Percentiles rank a stretch among this genome's conserved stretches.
phyloP scores from a whole-genome alignment of 2,888 invertebrate species.

The Clepsis dumicolana region DNA sequence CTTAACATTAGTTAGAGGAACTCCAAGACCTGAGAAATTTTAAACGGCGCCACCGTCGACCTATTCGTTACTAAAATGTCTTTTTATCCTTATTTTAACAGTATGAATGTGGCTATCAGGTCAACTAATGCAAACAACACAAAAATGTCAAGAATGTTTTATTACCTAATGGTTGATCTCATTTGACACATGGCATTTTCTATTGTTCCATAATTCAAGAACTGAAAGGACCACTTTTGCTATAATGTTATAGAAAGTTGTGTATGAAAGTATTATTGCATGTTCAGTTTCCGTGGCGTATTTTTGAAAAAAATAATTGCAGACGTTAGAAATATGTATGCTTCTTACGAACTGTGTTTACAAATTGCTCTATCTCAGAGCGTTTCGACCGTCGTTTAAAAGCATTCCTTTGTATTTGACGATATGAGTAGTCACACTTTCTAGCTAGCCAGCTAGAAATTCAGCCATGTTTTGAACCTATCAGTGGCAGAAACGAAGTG shows the following conservation, averaged over 20 bases:
- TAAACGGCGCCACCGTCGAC: background rate
- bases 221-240: conserved; percentile 23
- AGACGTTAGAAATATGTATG: background rate
- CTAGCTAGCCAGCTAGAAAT: too few relatives aligned
- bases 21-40: background rate
- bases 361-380: background rate
- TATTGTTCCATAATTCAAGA: conserved; percentile 14
- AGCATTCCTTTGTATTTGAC: too few relatives aligned
- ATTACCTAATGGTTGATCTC: background rate
- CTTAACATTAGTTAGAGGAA: background rate
- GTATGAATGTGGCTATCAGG: background rate
- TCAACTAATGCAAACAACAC: background rate
- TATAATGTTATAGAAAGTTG: conserved; percentile 17
- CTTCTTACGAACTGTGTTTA: background rate
- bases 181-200: conserved; percentile 11
- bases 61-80: background rate
- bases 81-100: conserved; percentile 3
- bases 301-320: background rate
- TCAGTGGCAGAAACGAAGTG: too few relatives aligned
- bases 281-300: background rate
- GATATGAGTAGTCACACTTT: too few relatives aligned
- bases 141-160: background rate
- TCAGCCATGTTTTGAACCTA: too few relatives aligned
- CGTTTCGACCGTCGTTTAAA: background rate
- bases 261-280: conserved; percentile 31